Evolutionary conservation across 1,140 invertebrate genomes (phyloP).

Genomic region (Neotoxoptera formosana): DNA sequence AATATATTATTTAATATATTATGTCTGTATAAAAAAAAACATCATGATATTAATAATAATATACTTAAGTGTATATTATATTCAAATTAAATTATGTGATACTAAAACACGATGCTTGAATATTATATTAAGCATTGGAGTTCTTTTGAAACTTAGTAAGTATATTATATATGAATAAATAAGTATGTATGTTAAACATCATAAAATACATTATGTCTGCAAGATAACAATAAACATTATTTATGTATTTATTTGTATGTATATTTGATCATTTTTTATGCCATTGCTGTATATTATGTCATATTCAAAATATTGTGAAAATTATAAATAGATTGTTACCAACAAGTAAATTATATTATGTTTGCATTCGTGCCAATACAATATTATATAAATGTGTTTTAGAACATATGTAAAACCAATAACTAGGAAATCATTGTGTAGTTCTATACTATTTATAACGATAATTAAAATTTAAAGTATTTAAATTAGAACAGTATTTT

Average conservation of each 20-base stretch:
- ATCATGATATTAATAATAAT: slow-evolving; percentile 23
- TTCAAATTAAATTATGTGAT: neutral
- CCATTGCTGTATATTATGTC: neutral
- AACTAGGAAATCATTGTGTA: neutral
- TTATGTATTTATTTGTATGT: neutral
- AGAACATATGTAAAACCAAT: neutral
- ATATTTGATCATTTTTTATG: neutral
- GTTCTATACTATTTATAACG: neutral
- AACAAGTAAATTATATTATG: neutral
- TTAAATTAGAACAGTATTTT: neutral
- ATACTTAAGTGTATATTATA: neutral
- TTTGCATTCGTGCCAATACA: neutral
- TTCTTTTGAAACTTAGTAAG: slow-evolving; percentile 1
- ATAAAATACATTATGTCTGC: neutral
- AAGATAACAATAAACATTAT: neutral
- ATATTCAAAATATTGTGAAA: neutral
- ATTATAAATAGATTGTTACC: neutral
- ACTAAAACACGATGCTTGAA: neutral
- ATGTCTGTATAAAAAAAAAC: neutral
- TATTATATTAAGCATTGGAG: neutral
- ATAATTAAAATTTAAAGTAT: neutral
- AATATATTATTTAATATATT: neutral
- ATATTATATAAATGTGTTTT: neutral
- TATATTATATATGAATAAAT: neutral
- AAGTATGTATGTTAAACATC: slow-evolving; percentile 1